Evolutionary conservation across 2,113 vertebrate genomes (phyloP).

Genomic region (Cyanistes caeruleus): DNA sequence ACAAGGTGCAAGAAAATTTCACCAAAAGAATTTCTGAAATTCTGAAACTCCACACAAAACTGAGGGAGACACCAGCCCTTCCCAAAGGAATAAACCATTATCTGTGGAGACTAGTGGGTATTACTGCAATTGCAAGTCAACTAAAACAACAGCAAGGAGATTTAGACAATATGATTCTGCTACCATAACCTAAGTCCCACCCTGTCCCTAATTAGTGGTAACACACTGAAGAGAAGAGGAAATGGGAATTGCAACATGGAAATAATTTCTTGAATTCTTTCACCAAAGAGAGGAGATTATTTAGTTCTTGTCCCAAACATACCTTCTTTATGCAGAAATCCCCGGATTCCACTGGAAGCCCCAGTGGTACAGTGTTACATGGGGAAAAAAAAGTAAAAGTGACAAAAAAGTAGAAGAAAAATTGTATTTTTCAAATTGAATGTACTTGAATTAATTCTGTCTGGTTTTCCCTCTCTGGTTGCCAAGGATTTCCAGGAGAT

Average conservation of each 20-base stretch:
- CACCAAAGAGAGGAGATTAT: not conserved
- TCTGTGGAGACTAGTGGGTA: not conserved
- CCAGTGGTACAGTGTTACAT: not conserved
- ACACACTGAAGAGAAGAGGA: not conserved
- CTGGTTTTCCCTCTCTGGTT: not conserved
- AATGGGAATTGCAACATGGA: not conserved
- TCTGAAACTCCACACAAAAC: not conserved
- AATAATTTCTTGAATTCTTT: not conserved
- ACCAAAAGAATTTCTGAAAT: not conserved
- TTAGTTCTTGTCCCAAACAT: not conserved
- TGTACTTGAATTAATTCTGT: not conserved
- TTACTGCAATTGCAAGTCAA: constrained; percentile 8
- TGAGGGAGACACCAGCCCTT: not conserved
- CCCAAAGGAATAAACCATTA: constrained; percentile 13
- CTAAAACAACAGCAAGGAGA: not conserved
- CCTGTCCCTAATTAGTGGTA: not conserved
- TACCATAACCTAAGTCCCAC: not conserved
- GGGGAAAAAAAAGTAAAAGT: not conserved
- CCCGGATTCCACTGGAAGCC: not conserved
- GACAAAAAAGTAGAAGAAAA: not conserved
- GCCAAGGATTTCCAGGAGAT: not conserved
- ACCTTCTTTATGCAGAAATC: not conserved
- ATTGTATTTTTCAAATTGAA: not conserved
- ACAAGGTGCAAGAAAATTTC: not conserved
- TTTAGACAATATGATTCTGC: not conserved